Evolutionary conservation across 2,888 invertebrate species (phyloP).

Genomic region (Altica lythri): DNA sequence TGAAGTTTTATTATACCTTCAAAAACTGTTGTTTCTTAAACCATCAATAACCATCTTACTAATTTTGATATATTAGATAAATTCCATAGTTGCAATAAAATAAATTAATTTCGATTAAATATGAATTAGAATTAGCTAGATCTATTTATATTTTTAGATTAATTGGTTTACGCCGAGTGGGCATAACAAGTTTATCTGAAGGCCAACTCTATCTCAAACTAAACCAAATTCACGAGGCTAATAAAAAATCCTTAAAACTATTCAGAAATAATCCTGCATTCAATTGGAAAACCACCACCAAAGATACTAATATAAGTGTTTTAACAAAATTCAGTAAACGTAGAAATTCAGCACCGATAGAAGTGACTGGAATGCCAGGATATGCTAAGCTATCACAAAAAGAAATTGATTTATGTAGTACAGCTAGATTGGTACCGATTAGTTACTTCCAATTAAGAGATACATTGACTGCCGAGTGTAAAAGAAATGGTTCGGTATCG

Average conservation of each 20-base stretch:
- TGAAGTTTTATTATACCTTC: no score
- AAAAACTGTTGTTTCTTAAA: no score
- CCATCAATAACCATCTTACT: no score
- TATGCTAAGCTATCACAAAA: slow-evolving; percentile 71
- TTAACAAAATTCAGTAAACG: slow-evolving; percentile 46
- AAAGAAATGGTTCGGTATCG: slow-evolving; percentile 73
- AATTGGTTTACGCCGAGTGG: slow-evolving; percentile 70
- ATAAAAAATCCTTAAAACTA: slow-evolving; percentile 59
- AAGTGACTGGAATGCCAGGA: slow-evolving; percentile 76
- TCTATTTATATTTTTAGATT: slow-evolving; percentile 59
- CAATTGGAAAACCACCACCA: slow-evolving; percentile 46
- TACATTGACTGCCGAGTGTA: slow-evolving; percentile 74
- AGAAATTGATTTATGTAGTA: slow-evolving; percentile 80
- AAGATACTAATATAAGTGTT: slow-evolving; percentile 31
- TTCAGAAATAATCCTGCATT: slow-evolving; percentile 50
- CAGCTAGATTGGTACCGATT: slow-evolving; percentile 73
- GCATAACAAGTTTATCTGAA: slow-evolving; percentile 69
- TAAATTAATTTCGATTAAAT: no score
- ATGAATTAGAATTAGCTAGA: no score
- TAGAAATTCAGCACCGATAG: slow-evolving; percentile 62
- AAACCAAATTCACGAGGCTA: slow-evolving; percentile 64
- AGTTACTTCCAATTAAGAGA: slow-evolving; percentile 80
- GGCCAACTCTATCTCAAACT: slow-evolving; percentile 69
- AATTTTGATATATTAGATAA: no score
- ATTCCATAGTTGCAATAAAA: no score